Evolutionary conservation across 2,797 vertebrate genomes (phyloP), one percentile per base, ranked within the genome.

Genomic region (Ptychadena robeensis): DNA sequence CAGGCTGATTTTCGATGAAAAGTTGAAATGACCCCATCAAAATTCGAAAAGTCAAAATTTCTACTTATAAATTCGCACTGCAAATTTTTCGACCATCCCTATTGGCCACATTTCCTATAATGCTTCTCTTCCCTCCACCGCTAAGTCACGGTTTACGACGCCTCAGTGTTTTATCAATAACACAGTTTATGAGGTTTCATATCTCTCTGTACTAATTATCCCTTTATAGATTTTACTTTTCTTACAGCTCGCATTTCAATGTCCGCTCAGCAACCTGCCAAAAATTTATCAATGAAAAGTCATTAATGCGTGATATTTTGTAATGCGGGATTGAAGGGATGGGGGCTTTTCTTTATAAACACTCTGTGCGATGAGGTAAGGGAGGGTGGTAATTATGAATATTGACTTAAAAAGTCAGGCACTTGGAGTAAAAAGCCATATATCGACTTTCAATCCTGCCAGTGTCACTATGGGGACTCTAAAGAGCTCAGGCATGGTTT

Each of bases 241-340:
- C 34, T 71, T 22, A 37, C 27, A 34, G 28, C 53, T 40, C 69
- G 14, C 12, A 25, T 37, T 37, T 32, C 74, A 32, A 44, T 38
- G 25, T 14, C 37, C 1, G 65, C 76, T 68, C 76, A 68, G 64
- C 38, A 31, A 14, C 11, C 64, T 76, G 37, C 74, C 73, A 83
- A 53, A 76, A 82, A 65, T 64, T 30, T 3, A 15, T 75, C 74
- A 57, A 66, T 78, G 38, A 73, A 65, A 66, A 79, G 68, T 64
- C 76, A 83, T 78, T 76, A 53, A 72, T 57, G 32, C 22, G 30
- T 14, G 53, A 35, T 25, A 61, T 61, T 61, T 70, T 9, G 69
- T 27, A 64, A 44, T 22, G 81, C 31, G 15, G 28, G 32, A 57
- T 28, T 22, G 44, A 18, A 48, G 18, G 40, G 48, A 18, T 0